Base-by-base conservation (phyloP, 2,113 vertebrate species). In the Chaenocephalus aceratus region DNA sequence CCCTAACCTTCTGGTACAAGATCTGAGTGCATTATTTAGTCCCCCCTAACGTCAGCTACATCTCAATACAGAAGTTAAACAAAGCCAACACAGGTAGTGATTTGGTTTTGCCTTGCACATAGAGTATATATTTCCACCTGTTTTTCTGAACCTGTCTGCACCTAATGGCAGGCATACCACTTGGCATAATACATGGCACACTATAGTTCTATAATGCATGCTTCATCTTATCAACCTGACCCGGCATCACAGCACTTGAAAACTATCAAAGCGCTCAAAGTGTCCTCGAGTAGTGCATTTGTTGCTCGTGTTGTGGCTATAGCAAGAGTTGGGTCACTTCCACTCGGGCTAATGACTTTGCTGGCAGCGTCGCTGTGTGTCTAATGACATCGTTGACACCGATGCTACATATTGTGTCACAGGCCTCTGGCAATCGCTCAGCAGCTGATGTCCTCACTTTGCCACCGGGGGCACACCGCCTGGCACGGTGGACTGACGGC, bases 381-480 rank as follows among this genome's bases (percentile, higher is more conserved):
- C 85, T 92, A 88, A 91, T 82, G 89, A 91, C 90, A 87, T 86
- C 82, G 85, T 90, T 92, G 91, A 91, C 91, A 91, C 87, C 3
- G 85, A 83, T 62, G 86, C 86, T 82, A 82, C 91, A 78, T 87
- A 83, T 82, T 82, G 86, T 80, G 90, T 90, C 82, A 80, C 76
- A 2, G 88, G 86, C 85, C 78, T 75, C 85, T 89, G 83, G 89
- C 88, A 87, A 67, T 73, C 44, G 49, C 89, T 88, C 80, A 51
- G 80, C 88, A 60, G 82, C 86, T 81, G 65, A 86, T 80, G 88
- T 83, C 83, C 87, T 65, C 82, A 16, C 83, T 76, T 59, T 74
- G 77, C 89, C 80, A 83, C 77, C 71, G 36, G 80, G 88, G 81
- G 70, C 75, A 80, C 67, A 3, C 44, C 62, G 72, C 84, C 80